Base-by-base conservation (phyloP, 1,140 invertebrate species). In the Drosophila obscura region DNA sequence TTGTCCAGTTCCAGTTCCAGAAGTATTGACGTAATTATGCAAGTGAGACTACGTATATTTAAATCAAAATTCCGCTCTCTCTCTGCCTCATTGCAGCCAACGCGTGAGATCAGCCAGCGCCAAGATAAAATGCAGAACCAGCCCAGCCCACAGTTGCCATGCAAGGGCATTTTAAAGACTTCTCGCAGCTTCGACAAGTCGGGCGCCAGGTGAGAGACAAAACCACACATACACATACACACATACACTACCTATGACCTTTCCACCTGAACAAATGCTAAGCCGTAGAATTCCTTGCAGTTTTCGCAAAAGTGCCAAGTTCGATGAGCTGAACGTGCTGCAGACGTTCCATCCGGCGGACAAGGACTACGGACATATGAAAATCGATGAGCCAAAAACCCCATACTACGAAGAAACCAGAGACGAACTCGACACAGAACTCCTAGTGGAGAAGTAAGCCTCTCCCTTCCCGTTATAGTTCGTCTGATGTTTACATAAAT, bases 281-380 rank as follows among this genome's bases (percentile, higher is more conserved):
- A 31, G 31, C 8, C 31, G 31, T 31, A 9, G 3, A 9, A 31
- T 9, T 31, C 7, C 39, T 26, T 52, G 91, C 91, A 87, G 95
- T 94, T 92, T 94, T 94, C 85, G 93, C 92, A 67, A 97, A 96
- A 93, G 95, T 95, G 92, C 97, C 97, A 92, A 98, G 94, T 99
- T 98, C 94, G 99, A 99, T 93, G 98, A 99, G 94, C 98, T 99
- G 95, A 99, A 99, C 93, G 99, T 99, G 71, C 94, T 99, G 80
- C 98, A 98, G 62, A 99, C 99, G 4, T 95, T 98, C 87, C 99
- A 99, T 94, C 99, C 99, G 44, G 93, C 96, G 28, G 98, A 98
- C 91, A 99, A 99, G 93, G 98, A 99, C 93, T 99, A 99, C 93
- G 99, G 99, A 8, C 98, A 99, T 90, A 99, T 99, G 98, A 99